Evolutionary conservation across 2,797 vertebrate genomes (phyloP), one percentile per base, ranked within the genome.

Genomic region (Triplophysa bombifrons): DNA sequence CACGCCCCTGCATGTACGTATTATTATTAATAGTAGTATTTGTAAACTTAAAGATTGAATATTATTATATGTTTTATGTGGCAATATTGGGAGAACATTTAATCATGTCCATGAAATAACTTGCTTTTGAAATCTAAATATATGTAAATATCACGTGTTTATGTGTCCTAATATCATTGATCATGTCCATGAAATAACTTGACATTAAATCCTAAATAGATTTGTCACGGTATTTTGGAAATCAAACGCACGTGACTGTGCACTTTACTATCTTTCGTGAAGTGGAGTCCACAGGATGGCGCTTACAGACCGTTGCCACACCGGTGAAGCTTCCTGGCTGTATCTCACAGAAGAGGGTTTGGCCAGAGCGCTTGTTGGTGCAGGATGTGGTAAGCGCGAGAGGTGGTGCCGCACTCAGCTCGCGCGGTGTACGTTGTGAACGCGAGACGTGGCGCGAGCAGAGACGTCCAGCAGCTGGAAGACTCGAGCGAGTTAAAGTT

Each of bases 341-440:
- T 38, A 1, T 22, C 14, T 27, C 75, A 4, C 55, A 70, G 19
- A 30, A 30, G 30, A 46, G 64, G 77, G 68, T 58, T 55, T 50
- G 55, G 73, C 17, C 41, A 13, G 13, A n/a, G 50, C 14, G 63
- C 13, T 27, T 27, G 80, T 72, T 79, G 2, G 10, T 72, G 76
- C 80, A 78, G 80, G 78, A 82, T 82, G 81, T 82, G 72, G 67
- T 82, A 38, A 50, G 50, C 60, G 65, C 76, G 64, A 51, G 53
- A 53, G 50, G 68, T 56, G 74, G 44, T 73, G 34, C 64, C 16
- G 58, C 63, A 34, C 63, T 20, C n/a, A 64, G 50, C 22, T 63
- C 76, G 70, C 65, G 11, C 22, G 70, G n/a, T 34, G 73, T 50
- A 30, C 19, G 34, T 69, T 30, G 46, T 70, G 16, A 73, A 34